Evolutionary conservation across 2,113 vertebrate genomes (phyloP), one percentile per base, ranked within the genome.

Genomic region (Perca fluviatilis): DNA sequence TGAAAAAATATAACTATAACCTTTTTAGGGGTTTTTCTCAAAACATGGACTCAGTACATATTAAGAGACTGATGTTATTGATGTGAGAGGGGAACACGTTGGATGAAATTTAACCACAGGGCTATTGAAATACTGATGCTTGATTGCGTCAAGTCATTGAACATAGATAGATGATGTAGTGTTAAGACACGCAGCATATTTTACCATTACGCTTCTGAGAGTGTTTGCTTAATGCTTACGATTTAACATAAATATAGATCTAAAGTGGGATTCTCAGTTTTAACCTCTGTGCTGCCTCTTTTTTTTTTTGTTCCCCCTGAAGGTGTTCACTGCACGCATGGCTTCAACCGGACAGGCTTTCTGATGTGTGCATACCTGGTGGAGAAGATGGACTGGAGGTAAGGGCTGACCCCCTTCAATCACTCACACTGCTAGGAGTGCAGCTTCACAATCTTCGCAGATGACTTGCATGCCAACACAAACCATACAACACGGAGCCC

Each of bases 341-440:
- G 98, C 90, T 99, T 99, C 94, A 99, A 99, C 77, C 96, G 98
- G 77, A 99, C 98, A 27, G 98, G 98, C 86, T 99, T 99, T 93
- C 96, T 99, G 88, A 97, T 99, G 91, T 99, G 97, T 96, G 97
- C 97, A 79, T 99, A 97, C 95, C 95, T 99, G 94, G 98, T 99
- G 5, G 97, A 98, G 93, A 99, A 99, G 90, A 94, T 99, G 97
- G 98, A 99, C 94, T 99, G 98, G 98, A 99, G 98, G 98, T 99
- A 97, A 92, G 63, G 50, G 15, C 57, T 68, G 30, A n/a, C 33
- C 25, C 21, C 4, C 66, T 58, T 43, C 27, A 1, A n/a, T 60
- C 53, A 53, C n/a, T 62, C 57, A 11, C 1, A 47, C 65, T 61
- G 40, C 50, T 27, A 10, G 12, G 15, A 54, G 43, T 40, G 19